Evolutionary conservation across 2,113 vertebrate species (phyloP), one percentile per base, ranked within the genome.

Genomic region (Oenanthe melanoleuca): DNA sequence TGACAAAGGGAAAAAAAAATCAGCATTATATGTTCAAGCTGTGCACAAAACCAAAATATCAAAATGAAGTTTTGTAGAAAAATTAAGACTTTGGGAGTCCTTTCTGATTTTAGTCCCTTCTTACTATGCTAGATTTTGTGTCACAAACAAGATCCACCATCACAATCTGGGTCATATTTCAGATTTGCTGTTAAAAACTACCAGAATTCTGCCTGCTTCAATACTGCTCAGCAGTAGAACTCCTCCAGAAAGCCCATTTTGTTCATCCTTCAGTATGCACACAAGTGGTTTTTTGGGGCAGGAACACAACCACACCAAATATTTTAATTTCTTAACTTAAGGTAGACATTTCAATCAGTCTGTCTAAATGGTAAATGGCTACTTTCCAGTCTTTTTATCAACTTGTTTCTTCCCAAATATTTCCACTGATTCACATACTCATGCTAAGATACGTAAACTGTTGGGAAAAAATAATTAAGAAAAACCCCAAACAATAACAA

Each of bases 261-360:
- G 29, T 37, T 18, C 24, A 47, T 56, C 20, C 25, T 47, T 23
- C 42, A 70, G 23, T 2, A 73, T 1, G 1, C 12, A 40, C 24
- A 34, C 12, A 33, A 0, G 1, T 5, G 8, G 2, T 69, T 72
- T 73, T 37, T 10, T 1, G 3, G 8, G 16, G 19, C 14, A 37
- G 12, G 14, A 70, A 74, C 28, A 55, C 26, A 60, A n/a, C 37
- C 23, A 42, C 25, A 66, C 4, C 16, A 86, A 69, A 4, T 52
- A 80, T 47, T 92, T 86, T 42, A 5, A 61, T 24, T 61, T 72
- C 28, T 88, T 57, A 47, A 49, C 19, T 49, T 75, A 59, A 59
- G 40, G 31, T 6, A 83, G 33, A 71, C 8, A 37, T 66, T 63
- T 78, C n/a, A 78, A 55, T 12, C 26, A 42, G 26, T 49, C 40